These are phyloP conservation scores for Plebejus argus DNA, from an alignment of 2,888 invertebrate species.

Conservation along the genomic window DNA sequence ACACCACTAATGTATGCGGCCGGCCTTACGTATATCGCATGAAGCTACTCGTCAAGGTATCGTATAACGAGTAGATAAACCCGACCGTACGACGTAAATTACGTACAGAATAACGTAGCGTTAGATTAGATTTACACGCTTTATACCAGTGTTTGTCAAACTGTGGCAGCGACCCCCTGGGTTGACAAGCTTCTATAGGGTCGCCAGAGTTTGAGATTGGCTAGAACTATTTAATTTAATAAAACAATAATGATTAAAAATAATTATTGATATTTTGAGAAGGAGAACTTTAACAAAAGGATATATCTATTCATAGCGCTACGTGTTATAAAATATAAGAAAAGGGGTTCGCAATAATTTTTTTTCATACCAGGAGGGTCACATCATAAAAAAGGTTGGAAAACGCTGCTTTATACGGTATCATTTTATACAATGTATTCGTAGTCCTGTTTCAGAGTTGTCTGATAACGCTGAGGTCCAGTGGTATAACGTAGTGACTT, in stretches of 20 bases:
- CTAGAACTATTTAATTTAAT: too few relatives aligned
- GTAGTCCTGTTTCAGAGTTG: neutral
- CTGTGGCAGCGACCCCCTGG: too few relatives aligned
- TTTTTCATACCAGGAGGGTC: too few relatives aligned
- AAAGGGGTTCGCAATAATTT: too few relatives aligned
- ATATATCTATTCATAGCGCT: too few relatives aligned
- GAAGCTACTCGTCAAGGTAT: constrained; percentile 28
- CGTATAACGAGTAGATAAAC: constrained; percentile 34
- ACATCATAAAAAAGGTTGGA: too few relatives aligned
- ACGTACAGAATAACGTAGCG: constrained; percentile 20
- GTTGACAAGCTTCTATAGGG: too few relatives aligned
- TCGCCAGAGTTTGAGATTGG: too few relatives aligned
- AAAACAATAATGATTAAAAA: too few relatives aligned
- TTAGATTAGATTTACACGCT: constrained; percentile 17
- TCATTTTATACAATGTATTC: constrained; percentile 2
- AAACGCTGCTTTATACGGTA: neutral
- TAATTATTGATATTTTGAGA: too few relatives aligned
- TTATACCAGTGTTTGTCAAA: neutral
- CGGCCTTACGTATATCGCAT: constrained; percentile 27
- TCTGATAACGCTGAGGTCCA: neutral
- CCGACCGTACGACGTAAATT: constrained; percentile 32
- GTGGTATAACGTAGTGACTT: neutral
- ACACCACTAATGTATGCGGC: neutral
- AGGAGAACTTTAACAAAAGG: too few relatives aligned
- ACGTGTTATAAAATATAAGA: too few relatives aligned